Percentiles rank a stretch among this genome's conserved stretches.
phyloP scores from a whole-genome alignment of 1,140 invertebrate species.

The Procambarus clarkii region DNA sequence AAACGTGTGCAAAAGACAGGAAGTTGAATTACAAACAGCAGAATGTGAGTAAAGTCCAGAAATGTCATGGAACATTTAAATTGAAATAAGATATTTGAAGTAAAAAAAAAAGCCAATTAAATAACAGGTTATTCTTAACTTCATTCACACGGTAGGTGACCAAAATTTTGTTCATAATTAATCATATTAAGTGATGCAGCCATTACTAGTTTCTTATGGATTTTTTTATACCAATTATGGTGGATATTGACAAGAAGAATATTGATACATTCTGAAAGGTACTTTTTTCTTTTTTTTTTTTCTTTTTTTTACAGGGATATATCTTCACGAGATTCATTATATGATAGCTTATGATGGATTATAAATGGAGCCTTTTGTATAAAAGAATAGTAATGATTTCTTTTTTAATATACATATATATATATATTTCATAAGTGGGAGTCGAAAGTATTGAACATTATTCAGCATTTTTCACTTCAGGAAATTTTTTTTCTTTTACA shows the following conservation, averaged over 20 bases:
- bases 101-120: not conserved
- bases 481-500: no score
- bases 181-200: not conserved
- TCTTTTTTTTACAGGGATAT: not conserved
- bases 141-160: not conserved
- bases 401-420: no score
- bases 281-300: no score
- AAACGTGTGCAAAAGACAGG: not conserved
- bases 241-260: no score
- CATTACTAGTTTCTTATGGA: not conserved
- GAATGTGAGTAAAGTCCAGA: not conserved
- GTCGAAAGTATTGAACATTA: no score
- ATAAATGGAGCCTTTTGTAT: no score
- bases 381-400: no score
- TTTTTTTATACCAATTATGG: not conserved
- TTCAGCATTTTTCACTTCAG: no score
- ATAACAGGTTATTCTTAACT: not conserved
- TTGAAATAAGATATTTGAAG: not conserved
- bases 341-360: no score
- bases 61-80: not conserved
- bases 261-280: not conserved
- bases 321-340: no score
- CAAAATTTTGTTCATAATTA: not conserved
- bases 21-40: constrained; percentile 46
- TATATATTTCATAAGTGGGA: no score